phyloP scores from a whole-genome alignment of 2,888 invertebrate species.

The Cantharis nigra region DNA sequence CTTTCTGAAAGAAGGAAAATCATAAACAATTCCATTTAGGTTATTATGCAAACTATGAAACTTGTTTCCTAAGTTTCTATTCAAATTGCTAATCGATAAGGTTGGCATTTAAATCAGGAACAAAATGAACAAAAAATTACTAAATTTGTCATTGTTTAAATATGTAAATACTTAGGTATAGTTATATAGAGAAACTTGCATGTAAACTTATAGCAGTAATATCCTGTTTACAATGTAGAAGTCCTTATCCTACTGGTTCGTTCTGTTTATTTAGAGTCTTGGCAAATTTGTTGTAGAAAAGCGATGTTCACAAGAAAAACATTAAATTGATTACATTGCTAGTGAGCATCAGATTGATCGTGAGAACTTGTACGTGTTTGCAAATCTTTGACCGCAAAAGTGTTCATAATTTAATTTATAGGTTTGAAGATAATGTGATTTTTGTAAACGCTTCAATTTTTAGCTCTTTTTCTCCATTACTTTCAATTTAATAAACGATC shows the following conservation, averaged over 20 bases:
- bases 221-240: constrained; percentile 8
- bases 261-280: neutral
- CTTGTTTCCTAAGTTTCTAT: neutral
- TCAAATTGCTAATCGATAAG: neutral
- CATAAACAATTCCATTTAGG: neutral
- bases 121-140: neutral
- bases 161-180: neutral
- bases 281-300: neutral
- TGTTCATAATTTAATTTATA: constrained; percentile 15
- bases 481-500: neutral
- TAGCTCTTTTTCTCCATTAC: neutral
- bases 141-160: neutral
- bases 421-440: constrained; percentile 4
- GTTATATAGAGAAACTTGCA: neutral
- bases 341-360: constrained; percentile 11
- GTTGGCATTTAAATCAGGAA: neutral
- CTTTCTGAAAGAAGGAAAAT: too few species aligned
- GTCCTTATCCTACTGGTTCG: neutral
- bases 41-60: neutral
- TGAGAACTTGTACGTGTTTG: constrained; percentile 10
- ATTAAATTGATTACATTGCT: constrained; percentile 7
- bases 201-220: neutral
- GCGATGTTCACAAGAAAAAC: constrained; percentile 5
- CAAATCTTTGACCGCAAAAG: constrained; percentile 11
- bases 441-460: constrained; percentile 1